A percentile compares a stretch with the other conserved stretches of the same genome.
Conservation (phyloP, 2,888 invertebrate species). For the Andrena camellia region DNA sequence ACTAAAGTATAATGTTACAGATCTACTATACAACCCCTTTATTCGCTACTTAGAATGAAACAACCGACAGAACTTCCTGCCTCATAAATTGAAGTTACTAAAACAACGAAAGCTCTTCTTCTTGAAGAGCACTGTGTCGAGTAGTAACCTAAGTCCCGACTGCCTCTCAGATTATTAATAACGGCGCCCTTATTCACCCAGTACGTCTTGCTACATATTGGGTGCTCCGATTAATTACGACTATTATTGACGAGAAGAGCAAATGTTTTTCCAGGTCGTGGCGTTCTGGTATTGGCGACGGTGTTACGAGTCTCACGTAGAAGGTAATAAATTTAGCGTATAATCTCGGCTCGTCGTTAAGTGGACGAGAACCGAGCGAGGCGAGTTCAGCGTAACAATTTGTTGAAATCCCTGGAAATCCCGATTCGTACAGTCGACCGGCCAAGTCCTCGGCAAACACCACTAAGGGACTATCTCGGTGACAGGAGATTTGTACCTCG, state of each 20-base stretch:
- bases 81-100: too few species aligned
- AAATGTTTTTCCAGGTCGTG: not conserved
- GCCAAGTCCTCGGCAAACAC: slow-evolving; percentile 73
- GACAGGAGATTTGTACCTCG: slow-evolving; percentile 73
- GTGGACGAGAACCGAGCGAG: slow-evolving; percentile 54
- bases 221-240: not conserved
- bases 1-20: too few species aligned
- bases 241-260: not conserved
- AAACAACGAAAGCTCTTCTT: too few species aligned
- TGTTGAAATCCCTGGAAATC: slow-evolving; percentile 73
- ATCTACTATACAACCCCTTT: too few species aligned
- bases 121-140: too few species aligned
- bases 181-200: too few species aligned
- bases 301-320: not conserved
- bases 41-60: too few species aligned
- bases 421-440: slow-evolving; percentile 66
- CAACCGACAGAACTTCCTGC: too few species aligned
- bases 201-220: too few species aligned
- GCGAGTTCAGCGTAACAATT: slow-evolving; percentile 68
- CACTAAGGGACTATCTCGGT: slow-evolving; percentile 70
- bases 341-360: slow-evolving; percentile 62
- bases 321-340: slow-evolving; percentile 54
- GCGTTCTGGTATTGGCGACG: too few species aligned
- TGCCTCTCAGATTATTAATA: too few species aligned
- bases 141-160: too few species aligned